These are phyloP conservation scores for Cataglyphis rosenhaueri DNA, from an alignment of 2,888 invertebrate genomes.

Conservation along the genomic window DNA sequence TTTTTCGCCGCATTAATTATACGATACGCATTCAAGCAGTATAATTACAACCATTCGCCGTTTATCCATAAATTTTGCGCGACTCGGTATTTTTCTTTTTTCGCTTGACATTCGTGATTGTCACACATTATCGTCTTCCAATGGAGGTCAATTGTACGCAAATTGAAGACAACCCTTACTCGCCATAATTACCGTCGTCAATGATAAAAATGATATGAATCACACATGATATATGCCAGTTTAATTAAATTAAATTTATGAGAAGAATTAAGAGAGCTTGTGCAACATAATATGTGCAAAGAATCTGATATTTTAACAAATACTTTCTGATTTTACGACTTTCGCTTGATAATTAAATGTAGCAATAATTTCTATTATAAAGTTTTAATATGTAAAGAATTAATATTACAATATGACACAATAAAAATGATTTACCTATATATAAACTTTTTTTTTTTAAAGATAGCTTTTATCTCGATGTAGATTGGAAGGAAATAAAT, in stretches of 20 bases:
- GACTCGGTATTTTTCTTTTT: background rate
- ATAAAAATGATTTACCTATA: background rate
- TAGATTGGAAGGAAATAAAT: background rate
- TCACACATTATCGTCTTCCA: background rate
- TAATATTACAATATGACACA: background rate
- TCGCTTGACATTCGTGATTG: background rate
- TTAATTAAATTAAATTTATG: constrained; percentile 32
- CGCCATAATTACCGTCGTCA: constrained; percentile 11
- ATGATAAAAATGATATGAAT: background rate
- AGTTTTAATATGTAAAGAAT: background rate
- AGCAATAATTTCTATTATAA: background rate
- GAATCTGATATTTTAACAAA: background rate
- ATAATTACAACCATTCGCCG: constrained; percentile 19
- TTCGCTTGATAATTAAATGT: background rate
- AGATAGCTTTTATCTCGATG: background rate
- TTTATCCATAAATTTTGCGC: background rate
- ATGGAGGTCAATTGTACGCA: background rate
- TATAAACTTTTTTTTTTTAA: background rate
- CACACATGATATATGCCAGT: background rate
- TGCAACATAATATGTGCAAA: background rate
- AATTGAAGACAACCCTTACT: constrained; percentile 1
- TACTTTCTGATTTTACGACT: background rate
- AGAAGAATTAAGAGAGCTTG: background rate
- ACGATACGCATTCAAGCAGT: background rate
- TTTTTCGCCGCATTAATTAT: constrained; percentile 18